Percentiles rank a stretch among this genome's conserved stretches.
Evolutionary conservation across 1,140 invertebrate genomes (phyloP).

Genomic region (Danaus plexippus): DNA sequence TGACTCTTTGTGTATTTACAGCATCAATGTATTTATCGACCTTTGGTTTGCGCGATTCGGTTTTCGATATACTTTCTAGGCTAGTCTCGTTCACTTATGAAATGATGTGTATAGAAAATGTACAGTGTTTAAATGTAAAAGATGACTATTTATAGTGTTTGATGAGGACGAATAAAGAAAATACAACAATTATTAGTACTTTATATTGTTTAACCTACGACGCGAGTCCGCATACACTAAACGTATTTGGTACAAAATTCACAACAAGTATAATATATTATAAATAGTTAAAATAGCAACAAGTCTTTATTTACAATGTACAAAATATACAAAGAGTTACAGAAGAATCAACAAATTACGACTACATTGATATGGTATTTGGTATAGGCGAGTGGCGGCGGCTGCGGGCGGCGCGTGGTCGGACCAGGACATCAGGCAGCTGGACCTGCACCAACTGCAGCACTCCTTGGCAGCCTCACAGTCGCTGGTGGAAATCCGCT

Average conservation of each 20-base stretch:
- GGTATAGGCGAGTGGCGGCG: slow-evolving; percentile 18
- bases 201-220: slow-evolving; percentile 22
- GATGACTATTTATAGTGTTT: slow-evolving; percentile 7
- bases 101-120: neutral
- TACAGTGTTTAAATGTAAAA: slow-evolving; percentile 7
- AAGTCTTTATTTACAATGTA: slow-evolving; percentile 65
- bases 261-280: slow-evolving; percentile 58
- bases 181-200: slow-evolving; percentile 18
- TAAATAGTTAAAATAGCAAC: slow-evolving; percentile 68
- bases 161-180: slow-evolving; percentile 13
- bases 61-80: slow-evolving; percentile 1
- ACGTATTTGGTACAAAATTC: slow-evolving; percentile 69
- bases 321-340: slow-evolving; percentile 61
- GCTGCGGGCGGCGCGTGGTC: slow-evolving; percentile 1
- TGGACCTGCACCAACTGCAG: neutral
- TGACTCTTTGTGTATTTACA: no score
- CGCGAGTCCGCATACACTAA: slow-evolving; percentile 41
- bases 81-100: neutral
- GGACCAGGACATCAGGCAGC: slow-evolving; percentile 4
- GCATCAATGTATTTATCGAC: no score
- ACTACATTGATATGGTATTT: slow-evolving; percentile 33
- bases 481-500: no score
- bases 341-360: slow-evolving; percentile 49
- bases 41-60: no score
- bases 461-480: no score